These are phyloP conservation scores for Xiphydria camelus DNA, from an alignment of 2,888 invertebrate species.

Conservation along the genomic window DNA sequence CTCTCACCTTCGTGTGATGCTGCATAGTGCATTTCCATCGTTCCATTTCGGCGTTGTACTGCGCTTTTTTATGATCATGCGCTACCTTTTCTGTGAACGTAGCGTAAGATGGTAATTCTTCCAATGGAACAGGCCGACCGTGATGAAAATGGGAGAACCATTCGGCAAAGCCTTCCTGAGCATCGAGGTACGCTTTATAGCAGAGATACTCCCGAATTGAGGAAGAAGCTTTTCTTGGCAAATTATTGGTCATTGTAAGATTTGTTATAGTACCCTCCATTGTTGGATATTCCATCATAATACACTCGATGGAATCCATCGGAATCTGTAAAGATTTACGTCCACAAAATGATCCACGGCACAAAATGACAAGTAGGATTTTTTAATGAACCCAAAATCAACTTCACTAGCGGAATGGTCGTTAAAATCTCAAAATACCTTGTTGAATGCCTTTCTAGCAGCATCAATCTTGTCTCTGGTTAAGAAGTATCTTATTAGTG, in stretches of 20 bases:
- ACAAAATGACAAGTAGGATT: no score
- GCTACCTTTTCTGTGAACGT: slow-evolving; percentile 88
- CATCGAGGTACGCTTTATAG: slow-evolving; percentile 84
- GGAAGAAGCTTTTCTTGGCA: slow-evolving; percentile 56
- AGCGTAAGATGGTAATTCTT: slow-evolving; percentile 63
- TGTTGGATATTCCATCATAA: slow-evolving; percentile 60
- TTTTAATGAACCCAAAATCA: neutral
- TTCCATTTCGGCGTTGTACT: slow-evolving; percentile 77
- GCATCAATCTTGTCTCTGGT: slow-evolving; percentile 81
- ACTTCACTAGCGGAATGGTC: neutral
- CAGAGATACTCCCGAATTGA: slow-evolving; percentile 82
- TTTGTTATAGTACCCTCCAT: slow-evolving; percentile 46
- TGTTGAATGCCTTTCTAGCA: slow-evolving; percentile 74
- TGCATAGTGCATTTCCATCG: slow-evolving; percentile 73
- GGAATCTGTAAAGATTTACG: slow-evolving; percentile 66
- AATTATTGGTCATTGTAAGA: slow-evolving; percentile 55
- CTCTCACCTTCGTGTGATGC: slow-evolving; percentile 71
- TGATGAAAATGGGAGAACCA: slow-evolving; percentile 87
- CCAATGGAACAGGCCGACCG: slow-evolving; percentile 74
- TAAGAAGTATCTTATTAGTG: slow-evolving; percentile 83
- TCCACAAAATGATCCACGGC: no score
- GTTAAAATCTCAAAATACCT: slow-evolving; percentile 52
- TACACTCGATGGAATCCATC: slow-evolving; percentile 64
- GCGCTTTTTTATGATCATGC: slow-evolving; percentile 80
- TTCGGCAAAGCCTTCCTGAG: slow-evolving; percentile 83